Evolutionary conservation across 2,113 vertebrate species (phyloP).

Genomic region (Canis aureus): DNA sequence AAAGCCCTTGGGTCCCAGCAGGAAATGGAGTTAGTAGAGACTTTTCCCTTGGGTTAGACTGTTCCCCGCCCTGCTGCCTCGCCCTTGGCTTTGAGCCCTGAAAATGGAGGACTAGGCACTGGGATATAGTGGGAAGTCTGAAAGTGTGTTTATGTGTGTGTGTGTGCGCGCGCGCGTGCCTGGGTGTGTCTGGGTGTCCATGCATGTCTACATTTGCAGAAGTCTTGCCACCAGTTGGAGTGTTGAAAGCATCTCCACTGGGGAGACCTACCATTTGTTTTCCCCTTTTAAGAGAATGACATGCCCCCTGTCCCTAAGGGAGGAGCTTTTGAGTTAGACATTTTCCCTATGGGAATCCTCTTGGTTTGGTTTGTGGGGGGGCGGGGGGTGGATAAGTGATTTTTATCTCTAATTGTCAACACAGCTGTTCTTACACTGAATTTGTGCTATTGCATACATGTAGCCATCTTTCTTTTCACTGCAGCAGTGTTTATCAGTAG

Average conservation of each 20-base stretch:
- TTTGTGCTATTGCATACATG: slow-evolving; percentile 76
- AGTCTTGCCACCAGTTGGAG: slow-evolving; percentile 48
- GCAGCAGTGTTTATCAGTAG: slow-evolving; percentile 72
- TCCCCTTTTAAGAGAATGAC: slow-evolving; percentile 60
- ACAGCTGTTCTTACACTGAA: slow-evolving; percentile 59
- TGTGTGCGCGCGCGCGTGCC: not conserved
- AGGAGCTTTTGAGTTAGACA: slow-evolving; percentile 76
- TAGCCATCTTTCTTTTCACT: slow-evolving; percentile 78
- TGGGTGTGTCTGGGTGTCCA: not conserved
- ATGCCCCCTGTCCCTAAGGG: slow-evolving; percentile 64
- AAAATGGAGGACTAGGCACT: not conserved
- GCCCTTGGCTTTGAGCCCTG: slow-evolving; percentile 17
- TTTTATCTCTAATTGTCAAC: slow-evolving; percentile 36
- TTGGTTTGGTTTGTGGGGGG: slow-evolving; percentile 68
- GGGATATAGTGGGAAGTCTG: not conserved
- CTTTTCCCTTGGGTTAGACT: not conserved
- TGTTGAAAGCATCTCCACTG: slow-evolving; percentile 62
- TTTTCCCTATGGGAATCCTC: slow-evolving; percentile 85
- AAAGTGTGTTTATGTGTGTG: not conserved
- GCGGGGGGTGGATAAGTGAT: slow-evolving; percentile 32
- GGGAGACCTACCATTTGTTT: slow-evolving; percentile 57
- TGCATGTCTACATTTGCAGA: slow-evolving; percentile 23
- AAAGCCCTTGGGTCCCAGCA: not conserved
- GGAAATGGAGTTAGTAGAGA: not conserved
- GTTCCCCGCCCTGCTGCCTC: not conserved